Conservation (phyloP, 2,113 vertebrate genomes). For the Thunnus thynnus region DNA sequence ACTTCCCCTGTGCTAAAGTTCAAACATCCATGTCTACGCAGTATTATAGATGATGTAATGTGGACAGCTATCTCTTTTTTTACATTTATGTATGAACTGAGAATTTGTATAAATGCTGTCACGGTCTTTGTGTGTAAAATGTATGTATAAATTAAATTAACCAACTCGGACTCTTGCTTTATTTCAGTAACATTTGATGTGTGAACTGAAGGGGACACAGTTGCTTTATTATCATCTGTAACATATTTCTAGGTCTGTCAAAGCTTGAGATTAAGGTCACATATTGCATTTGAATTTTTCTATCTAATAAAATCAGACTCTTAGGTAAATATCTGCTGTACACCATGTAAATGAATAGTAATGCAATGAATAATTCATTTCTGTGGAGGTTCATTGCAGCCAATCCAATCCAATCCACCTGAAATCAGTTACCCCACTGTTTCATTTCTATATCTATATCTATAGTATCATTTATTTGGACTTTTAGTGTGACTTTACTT, state of each 20-base stretch:
- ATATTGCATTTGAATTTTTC: background rate
- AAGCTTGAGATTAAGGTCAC: background rate
- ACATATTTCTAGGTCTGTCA: background rate
- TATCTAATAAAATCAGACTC: background rate
- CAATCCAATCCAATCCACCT: background rate
- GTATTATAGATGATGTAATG: slow-evolving; percentile 84
- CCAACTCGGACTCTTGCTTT: slow-evolving; percentile 87
- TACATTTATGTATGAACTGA: slow-evolving; percentile 93
- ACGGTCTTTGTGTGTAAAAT: slow-evolving; percentile 89
- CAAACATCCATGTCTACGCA: slow-evolving; percentile 80
- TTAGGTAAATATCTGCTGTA: background rate
- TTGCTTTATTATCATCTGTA: background rate
- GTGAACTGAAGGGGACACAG: background rate
- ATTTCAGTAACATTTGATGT: slow-evolving; percentile 53
- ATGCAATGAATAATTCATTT: background rate
- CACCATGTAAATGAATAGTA: background rate
- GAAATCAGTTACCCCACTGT: too few species aligned
- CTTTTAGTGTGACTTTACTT: too few species aligned
- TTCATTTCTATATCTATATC: too few species aligned
- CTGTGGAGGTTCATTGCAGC: background rate
- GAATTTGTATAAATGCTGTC: slow-evolving; percentile 90
- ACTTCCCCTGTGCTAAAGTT: slow-evolving; percentile 77
- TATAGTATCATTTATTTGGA: too few species aligned
- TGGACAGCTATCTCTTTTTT: slow-evolving; percentile 89
- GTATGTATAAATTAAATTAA: slow-evolving; percentile 95